Percentiles rank a stretch among this genome's conserved stretches.
Conservation (phyloP, 2,888 invertebrate genomes). For the Aphodius granarius region DNA sequence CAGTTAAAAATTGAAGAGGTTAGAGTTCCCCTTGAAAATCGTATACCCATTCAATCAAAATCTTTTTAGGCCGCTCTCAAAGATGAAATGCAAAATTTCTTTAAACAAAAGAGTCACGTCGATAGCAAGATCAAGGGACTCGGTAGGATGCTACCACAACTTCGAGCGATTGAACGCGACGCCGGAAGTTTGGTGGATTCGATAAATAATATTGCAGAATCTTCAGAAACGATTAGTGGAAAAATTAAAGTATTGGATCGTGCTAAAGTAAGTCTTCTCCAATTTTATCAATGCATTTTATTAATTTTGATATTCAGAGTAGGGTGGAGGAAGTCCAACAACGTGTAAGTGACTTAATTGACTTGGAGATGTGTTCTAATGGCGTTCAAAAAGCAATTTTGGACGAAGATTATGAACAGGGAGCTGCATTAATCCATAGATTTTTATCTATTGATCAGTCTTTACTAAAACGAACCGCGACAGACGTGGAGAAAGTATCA, state of each 20-base stretch:
- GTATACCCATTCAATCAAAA: not conserved
- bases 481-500: slow-evolving; percentile 72
- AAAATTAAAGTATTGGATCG: slow-evolving; percentile 93
- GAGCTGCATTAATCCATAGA: slow-evolving; percentile 93
- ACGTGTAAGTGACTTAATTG: slow-evolving; percentile 91
- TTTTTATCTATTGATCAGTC: slow-evolving; percentile 92
- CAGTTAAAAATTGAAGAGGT: slow-evolving; percentile 64
- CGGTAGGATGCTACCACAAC: slow-evolving; percentile 77
- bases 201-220: slow-evolving; percentile 82
- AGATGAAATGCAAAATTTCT: slow-evolving; percentile 68
- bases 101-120: slow-evolving; percentile 74
- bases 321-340: slow-evolving; percentile 93
- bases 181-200: slow-evolving; percentile 81
- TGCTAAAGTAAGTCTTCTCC: slow-evolving; percentile 70
- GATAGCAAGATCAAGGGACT: slow-evolving; percentile 80
- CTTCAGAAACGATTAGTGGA: slow-evolving; percentile 92
- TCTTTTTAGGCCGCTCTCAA: slow-evolving; percentile 67
- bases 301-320: slow-evolving; percentile 59
- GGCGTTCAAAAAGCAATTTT: slow-evolving; percentile 94
- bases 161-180: slow-evolving; percentile 77
- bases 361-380: slow-evolving; percentile 93
- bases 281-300: not conserved
- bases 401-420: slow-evolving; percentile 96
- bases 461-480: slow-evolving; percentile 73
- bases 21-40: not conserved